Conservation (phyloP, 2,888 invertebrate species). For the Itoplectis maculator region DNA sequence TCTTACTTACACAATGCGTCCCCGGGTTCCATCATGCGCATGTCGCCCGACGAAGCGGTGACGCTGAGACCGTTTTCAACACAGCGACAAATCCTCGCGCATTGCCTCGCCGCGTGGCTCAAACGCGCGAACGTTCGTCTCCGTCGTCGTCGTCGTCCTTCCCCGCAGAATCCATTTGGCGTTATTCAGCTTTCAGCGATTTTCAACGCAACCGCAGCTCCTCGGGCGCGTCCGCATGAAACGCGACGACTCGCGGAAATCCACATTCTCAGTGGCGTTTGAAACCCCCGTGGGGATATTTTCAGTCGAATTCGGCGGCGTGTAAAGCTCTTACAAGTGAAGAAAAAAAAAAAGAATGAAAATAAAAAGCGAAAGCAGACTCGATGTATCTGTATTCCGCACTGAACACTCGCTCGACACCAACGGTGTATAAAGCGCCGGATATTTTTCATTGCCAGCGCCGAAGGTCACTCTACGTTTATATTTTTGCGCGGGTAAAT, state of each 20-base stretch:
- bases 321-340: constrained; percentile 8
- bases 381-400: constrained; percentile 16
- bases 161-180: constrained; percentile 54
- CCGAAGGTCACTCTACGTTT: not conserved
- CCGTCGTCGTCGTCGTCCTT: not conserved
- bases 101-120: constrained; percentile 3
- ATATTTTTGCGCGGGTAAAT: constrained; percentile 10
- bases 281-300: constrained; percentile 27
- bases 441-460: not conserved
- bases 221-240: constrained; percentile 22
- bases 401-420: constrained; percentile 19
- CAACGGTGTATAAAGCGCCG: not conserved
- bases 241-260: not conserved
- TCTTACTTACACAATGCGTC: constrained; percentile 33
- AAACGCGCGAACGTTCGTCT: constrained; percentile 20
- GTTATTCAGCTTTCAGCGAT: constrained; percentile 57
- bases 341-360: not conserved
- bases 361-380: not conserved
- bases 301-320: not conserved
- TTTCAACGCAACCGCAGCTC: constrained; percentile 32
- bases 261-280: not conserved
- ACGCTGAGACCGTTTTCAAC: constrained; percentile 24
- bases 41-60: constrained; percentile 41
- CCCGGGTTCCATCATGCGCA: constrained; percentile 52
- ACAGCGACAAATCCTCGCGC: constrained; percentile 24